phyloP scores from a whole-genome alignment of 2,888 invertebrate species.

The Pandemis corylana region DNA sequence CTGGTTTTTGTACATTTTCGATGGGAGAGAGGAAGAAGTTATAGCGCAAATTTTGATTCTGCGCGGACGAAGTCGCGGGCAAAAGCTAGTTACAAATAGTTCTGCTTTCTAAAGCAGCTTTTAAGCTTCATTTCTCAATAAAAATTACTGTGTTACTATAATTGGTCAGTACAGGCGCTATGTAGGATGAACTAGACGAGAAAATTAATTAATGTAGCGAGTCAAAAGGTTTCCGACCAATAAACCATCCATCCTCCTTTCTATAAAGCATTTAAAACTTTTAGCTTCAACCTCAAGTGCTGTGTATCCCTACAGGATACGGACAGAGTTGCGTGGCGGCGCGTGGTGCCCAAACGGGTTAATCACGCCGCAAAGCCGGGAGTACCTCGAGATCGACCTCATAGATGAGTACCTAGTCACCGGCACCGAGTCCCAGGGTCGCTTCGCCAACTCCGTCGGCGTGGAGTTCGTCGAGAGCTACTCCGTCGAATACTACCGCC shows the following conservation, averaged over 20 bases:
- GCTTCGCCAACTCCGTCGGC: conserved; percentile 96
- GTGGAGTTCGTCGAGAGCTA: conserved; percentile 95
- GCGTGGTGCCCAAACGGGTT: conserved; percentile 96
- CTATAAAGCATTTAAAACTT: too few species aligned
- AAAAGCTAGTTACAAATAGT: too few species aligned
- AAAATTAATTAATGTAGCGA: not conserved
- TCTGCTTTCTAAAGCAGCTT: too few species aligned
- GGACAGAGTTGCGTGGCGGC: conserved; percentile 94
- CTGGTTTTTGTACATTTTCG: too few species aligned
- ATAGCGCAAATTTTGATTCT: too few species aligned
- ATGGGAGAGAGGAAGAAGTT: too few species aligned
- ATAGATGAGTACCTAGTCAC: conserved; percentile 91
- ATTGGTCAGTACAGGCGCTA: too few species aligned
- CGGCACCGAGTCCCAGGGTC: conserved; percentile 94
- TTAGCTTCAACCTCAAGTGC: not conserved
- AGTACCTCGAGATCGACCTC: conserved; percentile 93
- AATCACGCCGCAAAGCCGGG: conserved; percentile 90
- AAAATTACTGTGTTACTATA: too few species aligned
- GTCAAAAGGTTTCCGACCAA: not conserved
- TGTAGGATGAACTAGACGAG: too few species aligned
- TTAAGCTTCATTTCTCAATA: too few species aligned
- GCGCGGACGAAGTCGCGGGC: too few species aligned
- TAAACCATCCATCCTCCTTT: not conserved
- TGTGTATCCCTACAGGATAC: conserved; percentile 85
- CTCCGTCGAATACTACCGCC: conserved; percentile 92